Percentiles rank a stretch among this genome's conserved stretches.
phyloP scores from a whole-genome alignment of 2,888 invertebrate genomes.

The Anthoptus insignis region DNA sequence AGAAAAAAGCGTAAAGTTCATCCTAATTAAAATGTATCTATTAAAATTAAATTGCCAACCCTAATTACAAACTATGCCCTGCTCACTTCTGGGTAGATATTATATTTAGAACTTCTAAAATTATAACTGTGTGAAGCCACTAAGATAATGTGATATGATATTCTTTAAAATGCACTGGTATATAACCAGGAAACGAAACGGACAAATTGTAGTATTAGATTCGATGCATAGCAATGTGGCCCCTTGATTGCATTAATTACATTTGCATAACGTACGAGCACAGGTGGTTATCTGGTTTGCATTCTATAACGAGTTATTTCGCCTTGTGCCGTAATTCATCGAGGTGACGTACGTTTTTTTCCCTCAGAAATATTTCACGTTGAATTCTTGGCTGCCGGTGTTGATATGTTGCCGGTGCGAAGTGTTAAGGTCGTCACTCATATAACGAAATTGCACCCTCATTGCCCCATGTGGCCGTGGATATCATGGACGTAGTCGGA shows the following conservation, averaged over 20 bases:
- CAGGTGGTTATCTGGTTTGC: slow-evolving; percentile 22
- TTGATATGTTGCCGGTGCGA: slow-evolving; percentile 6
- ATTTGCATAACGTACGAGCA: slow-evolving; percentile 10
- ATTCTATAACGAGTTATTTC: slow-evolving; percentile 26
- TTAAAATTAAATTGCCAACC: not conserved
- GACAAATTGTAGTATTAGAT: slow-evolving; percentile 3
- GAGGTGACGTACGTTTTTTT: slow-evolving; percentile 23
- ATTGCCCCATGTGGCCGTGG: no score
- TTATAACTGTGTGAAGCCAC: not conserved
- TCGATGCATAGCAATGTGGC: slow-evolving; percentile 13
- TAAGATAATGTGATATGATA: not conserved
- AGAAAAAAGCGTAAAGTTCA: no score
- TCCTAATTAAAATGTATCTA: slow-evolving; percentile 88
- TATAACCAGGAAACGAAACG: not conserved
- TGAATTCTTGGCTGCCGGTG: slow-evolving; percentile 24
- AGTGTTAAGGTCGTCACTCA: not conserved
- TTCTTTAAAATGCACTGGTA: not conserved
- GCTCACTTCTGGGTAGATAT: not conserved
- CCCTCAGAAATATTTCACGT: slow-evolving; percentile 35
- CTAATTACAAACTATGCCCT: not conserved
- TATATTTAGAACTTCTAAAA: not conserved
- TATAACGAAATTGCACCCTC: not conserved
- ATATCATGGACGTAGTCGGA: no score
- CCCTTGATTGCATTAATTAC: slow-evolving; percentile 12
- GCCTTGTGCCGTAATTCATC: slow-evolving; percentile 27